Percentiles rank a stretch among this genome's conserved stretches.
phyloP scores from a whole-genome alignment of 2,797 vertebrate species.

The Cephalopachus bancanus region DNA sequence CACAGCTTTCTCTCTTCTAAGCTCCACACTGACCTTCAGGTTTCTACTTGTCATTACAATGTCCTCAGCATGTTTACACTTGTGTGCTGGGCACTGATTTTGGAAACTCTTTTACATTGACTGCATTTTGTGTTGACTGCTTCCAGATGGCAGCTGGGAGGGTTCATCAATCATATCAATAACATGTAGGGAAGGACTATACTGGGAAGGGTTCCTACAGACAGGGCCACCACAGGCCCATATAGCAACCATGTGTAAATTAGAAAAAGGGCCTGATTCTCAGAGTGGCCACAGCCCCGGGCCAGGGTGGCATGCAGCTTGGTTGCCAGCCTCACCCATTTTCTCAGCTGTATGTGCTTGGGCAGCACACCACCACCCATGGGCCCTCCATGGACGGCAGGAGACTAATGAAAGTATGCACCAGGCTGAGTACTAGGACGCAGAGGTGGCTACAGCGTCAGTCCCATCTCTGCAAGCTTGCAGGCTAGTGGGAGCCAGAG shows the following conservation, averaged over 20 bases:
- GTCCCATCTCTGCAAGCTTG: background rate
- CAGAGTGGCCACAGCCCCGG: background rate
- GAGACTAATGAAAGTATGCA: background rate
- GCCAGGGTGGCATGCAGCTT: background rate
- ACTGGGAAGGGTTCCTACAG: background rate
- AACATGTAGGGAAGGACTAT: background rate
- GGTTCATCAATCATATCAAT: background rate
- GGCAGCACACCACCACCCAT: background rate
- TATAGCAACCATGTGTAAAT: background rate
- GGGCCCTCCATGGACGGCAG: background rate
- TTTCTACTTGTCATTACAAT: background rate
- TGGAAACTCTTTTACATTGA: slow-evolving; percentile 3
- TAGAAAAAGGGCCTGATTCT: background rate
- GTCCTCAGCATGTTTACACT: background rate
- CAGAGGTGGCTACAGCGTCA: background rate
- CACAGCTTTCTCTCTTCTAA: slow-evolving; percentile 11
- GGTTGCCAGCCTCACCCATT: background rate
- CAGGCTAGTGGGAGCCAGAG: background rate
- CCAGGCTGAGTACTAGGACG: background rate
- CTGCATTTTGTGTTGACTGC: background rate
- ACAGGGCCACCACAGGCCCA: slow-evolving; percentile 7
- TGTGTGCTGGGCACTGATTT: background rate
- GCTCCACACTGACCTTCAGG: background rate
- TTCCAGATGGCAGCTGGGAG: background rate
- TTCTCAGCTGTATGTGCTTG: background rate